Percentiles rank a stretch among this genome's conserved stretches.
Evolutionary conservation across 1,140 invertebrate genomes (phyloP).

Genomic region (Rhyacophila brunnea): DNA sequence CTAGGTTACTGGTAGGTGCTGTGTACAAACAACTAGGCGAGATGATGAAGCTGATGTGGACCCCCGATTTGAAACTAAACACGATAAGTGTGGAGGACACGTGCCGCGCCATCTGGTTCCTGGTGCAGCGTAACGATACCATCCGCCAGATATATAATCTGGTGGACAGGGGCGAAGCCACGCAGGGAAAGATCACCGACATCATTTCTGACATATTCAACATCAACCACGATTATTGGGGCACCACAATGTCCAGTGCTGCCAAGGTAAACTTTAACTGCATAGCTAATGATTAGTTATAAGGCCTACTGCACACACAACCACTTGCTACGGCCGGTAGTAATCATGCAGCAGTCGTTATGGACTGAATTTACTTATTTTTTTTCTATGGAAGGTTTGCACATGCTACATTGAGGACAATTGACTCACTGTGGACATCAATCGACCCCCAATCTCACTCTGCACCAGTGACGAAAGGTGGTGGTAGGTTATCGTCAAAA

Average conservation of each 20-base stretch:
- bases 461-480: no score
- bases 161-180: constrained; percentile 78
- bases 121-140: constrained; percentile 47
- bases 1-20: constrained; percentile 79
- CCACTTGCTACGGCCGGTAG: no score
- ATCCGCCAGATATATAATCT: constrained; percentile 73
- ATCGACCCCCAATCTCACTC: no score
- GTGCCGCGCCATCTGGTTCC: constrained; percentile 71
- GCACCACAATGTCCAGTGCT: constrained; percentile 72
- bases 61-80: constrained; percentile 78
- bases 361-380: no score
- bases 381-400: no score
- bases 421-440: no score
- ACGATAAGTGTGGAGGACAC: constrained; percentile 85
- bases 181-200: constrained; percentile 77
- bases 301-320: no score
- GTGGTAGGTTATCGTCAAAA: no score
- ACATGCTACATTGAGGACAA: no score
- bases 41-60: constrained; percentile 91
- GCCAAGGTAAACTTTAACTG: constrained; percentile 64
- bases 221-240: constrained; percentile 85
- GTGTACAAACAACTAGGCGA: constrained; percentile 86
- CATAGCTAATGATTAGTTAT: no score
- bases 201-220: constrained; percentile 80
- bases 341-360: no score